Evolutionary conservation across 1,140 invertebrate species (phyloP), one percentile per base, ranked within the genome.

Genomic region (Trachelipus rathkii): DNA sequence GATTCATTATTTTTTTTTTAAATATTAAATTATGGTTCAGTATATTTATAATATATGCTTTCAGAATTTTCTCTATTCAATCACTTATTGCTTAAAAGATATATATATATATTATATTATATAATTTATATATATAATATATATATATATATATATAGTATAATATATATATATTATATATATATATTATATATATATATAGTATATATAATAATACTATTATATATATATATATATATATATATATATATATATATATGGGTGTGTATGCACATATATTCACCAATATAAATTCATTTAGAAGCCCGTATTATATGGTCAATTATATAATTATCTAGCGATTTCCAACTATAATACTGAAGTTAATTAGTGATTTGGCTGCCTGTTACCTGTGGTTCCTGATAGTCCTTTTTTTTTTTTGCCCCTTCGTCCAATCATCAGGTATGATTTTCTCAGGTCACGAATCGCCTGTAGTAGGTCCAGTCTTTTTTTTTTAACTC

Each of bases 301-400:
- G 11, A 60, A 15, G 19, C 19, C 11, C 8, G 8, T 60, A 60
- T 60, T 60, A 60, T 15, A 60, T 60, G 19, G 33, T 33, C 33
- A 33, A 33, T 33, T 33, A 33, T 33, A 33, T 33, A 33, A 33
- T 33, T 33, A 33, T 33, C 33, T 33, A 33, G 33, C 33, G 33
- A 33, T 33, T 33, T 33, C 19, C 11, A 60, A 60, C 50, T 60
- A 60, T 60, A 13, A 15, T 60, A 13, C 50, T 19, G 50, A 19
- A 60, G 50, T 60, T 60, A 60, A 60, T 60, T 60, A 60, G 50
- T 19, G 50, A 60, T 60, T 60, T 60, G 50, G 50, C 50, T 60
- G 50, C 11, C 50, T 60, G 50, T 60, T 60, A 60, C 50, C 50
- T 60, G 50, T 60, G 50, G 11, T 60, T 15, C 50, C 50, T 60